Base-by-base conservation (phyloP, 2,113 vertebrate genomes). In the Nibea coibor region DNA sequence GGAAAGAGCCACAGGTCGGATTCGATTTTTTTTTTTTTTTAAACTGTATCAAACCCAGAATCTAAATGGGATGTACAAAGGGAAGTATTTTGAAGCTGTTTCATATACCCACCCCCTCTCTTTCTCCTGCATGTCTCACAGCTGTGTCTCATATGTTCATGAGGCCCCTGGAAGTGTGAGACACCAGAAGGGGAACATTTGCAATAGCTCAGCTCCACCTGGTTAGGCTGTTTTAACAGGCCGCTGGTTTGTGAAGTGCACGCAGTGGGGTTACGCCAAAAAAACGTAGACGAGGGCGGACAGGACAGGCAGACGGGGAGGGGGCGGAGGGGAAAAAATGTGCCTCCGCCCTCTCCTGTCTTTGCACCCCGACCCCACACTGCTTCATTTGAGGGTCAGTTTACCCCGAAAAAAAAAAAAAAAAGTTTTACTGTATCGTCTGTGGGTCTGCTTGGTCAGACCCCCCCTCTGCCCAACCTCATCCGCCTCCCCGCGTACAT, bases 71-170 rank as follows among this genome's bases (percentile, higher is more conserved):
- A 86, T 86, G 70, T 64, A 73, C 74, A 75, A 85, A 85, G 78
- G 80, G 73, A 87, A 85, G 72, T 79, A 50, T 89, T 87, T 84
- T 64, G 59, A 91, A 89, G 82, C 75, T 20, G 67, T 80, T 87
- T 83, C 65, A 71, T 86, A 75, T 72, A 67, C 56, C 80, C 82
- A 57, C 88, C 78, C 87, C 74, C 83, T 81, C 83, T 77, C 80
- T 87, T 84, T 88, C 71, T 86, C 82, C 84, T 80, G 84, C 65
- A 77, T 84, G 73, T 86, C 85, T 87, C 89, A 92, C 95, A 95
- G 94, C 93, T 95, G 94, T 84, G 87, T 89, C 87, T 95, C 94
- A 95, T 93, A 94, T 94, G 93, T 92, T 91, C 89, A 65, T 78
- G 89, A 88, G 86, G 93, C 91, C 92, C 88, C 81, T 92, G 88